Percentiles rank a stretch among this genome's conserved stretches.
Conservation (phyloP, 2,888 invertebrate genomes). For the Serripes groenlandicus region DNA sequence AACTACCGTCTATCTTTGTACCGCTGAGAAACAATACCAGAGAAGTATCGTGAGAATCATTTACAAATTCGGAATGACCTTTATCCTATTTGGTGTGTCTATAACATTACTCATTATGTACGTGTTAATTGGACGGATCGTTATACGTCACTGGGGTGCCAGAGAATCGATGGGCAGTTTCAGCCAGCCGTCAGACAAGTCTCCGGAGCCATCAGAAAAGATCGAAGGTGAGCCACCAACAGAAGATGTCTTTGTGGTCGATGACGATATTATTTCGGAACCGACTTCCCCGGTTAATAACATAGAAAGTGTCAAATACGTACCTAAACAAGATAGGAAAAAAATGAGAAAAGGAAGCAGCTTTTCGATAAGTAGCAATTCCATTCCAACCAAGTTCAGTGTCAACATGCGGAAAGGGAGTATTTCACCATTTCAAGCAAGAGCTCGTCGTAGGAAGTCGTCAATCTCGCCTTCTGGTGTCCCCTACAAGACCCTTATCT, state of each 20-base stretch:
- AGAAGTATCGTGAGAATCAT: constrained; percentile 32
- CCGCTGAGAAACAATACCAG: constrained; percentile 45
- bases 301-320: not conserved
- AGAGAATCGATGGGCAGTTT: constrained; percentile 19
- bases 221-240: constrained; percentile 28
- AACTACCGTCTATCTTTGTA: constrained; percentile 49
- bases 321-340: not conserved
- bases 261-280: not conserved
- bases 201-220: constrained; percentile 23
- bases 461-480: constrained; percentile 22
- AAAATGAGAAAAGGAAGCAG: not conserved
- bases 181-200: constrained; percentile 26
- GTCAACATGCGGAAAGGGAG: not conserved
- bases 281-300: not conserved
- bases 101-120: constrained; percentile 55
- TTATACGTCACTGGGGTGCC: constrained; percentile 46
- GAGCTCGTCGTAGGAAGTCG: constrained; percentile 9
- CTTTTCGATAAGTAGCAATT: constrained; percentile 6
- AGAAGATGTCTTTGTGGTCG: not conserved
- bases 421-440: not conserved
- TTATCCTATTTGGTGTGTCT: constrained; percentile 20
- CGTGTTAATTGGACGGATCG: constrained; percentile 41
- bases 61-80: constrained; percentile 41
- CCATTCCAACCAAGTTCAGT: not conserved
- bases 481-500: constrained; percentile 53